phyloP scores from a whole-genome alignment of 1,140 invertebrate genomes.

The Myzus persicae region DNA sequence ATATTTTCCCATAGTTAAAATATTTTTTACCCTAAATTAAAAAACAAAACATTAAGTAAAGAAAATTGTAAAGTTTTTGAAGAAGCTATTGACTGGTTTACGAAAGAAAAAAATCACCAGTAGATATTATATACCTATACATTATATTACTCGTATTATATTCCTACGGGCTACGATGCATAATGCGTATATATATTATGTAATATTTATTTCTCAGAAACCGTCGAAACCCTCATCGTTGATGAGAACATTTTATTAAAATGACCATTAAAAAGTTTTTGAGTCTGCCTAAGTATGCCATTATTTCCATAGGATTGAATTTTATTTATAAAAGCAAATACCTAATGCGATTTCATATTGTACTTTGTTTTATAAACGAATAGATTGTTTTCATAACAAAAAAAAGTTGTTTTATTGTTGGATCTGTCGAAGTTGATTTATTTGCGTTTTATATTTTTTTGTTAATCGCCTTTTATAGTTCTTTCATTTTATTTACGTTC shows the following conservation, averaged over 20 bases:
- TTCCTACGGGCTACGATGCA: too few species aligned
- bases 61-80: too few species aligned
- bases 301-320: background rate
- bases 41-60: too few species aligned
- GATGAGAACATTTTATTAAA: background rate
- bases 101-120: too few species aligned
- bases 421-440: background rate
- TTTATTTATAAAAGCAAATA: background rate
- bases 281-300: background rate
- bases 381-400: background rate
- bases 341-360: background rate
- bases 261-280: background rate
- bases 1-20: too few species aligned
- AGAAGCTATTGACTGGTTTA: too few species aligned
- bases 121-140: too few species aligned
- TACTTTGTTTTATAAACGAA: background rate
- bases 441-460: background rate
- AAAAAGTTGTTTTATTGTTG: background rate
- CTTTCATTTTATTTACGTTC: background rate
- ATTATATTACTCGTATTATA: too few species aligned
- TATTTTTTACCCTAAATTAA: too few species aligned
- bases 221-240: background rate
- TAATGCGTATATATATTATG: too few species aligned
- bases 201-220: too few species aligned
- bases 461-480: background rate